phyloP scores from a whole-genome alignment of 2,113 vertebrate species.

The Geothlypis trichas region DNA sequence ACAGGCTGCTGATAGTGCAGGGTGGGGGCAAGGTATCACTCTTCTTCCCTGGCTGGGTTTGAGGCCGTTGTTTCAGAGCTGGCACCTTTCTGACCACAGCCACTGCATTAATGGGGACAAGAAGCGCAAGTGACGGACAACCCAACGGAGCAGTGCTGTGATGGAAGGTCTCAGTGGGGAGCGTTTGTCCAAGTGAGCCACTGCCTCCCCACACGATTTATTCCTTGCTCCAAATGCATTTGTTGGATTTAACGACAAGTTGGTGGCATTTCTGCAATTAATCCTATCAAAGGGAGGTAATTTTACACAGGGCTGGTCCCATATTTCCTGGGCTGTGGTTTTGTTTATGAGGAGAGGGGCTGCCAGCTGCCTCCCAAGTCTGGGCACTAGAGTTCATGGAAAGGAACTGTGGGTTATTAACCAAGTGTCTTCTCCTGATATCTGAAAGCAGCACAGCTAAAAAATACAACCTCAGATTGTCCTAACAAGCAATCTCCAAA shows the following conservation, averaged over 20 bases:
- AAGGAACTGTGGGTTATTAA: background rate
- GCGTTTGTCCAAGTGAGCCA: background rate
- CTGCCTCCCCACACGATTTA: slow-evolving; percentile 12
- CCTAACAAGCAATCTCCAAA: slow-evolving; percentile 51
- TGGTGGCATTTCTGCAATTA: slow-evolving; percentile 56
- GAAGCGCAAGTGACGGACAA: background rate
- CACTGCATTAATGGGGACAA: background rate
- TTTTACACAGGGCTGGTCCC: background rate
- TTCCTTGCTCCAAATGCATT: slow-evolving; percentile 31
- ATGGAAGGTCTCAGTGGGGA: background rate
- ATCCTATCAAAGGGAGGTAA: slow-evolving; percentile 26
- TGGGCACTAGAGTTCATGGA: background rate
- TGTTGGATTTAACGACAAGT: slow-evolving; percentile 49
- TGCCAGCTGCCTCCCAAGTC: background rate
- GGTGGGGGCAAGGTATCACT: accelerated
- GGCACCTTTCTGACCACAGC: slow-evolving; percentile 17
- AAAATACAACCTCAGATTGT: slow-evolving; percentile 26
- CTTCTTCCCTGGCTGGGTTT: background rate
- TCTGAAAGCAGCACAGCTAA: background rate
- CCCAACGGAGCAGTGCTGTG: background rate
- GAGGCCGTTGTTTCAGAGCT: slow-evolving; percentile 5
- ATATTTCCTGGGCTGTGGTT: slow-evolving; percentile 4
- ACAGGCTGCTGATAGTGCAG: background rate
- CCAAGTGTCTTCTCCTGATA: background rate
- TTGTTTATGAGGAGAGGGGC: slow-evolving; percentile 8